Conservation (phyloP, 2,113 vertebrate genomes). For the Daubentonia madagascariensis region DNA sequence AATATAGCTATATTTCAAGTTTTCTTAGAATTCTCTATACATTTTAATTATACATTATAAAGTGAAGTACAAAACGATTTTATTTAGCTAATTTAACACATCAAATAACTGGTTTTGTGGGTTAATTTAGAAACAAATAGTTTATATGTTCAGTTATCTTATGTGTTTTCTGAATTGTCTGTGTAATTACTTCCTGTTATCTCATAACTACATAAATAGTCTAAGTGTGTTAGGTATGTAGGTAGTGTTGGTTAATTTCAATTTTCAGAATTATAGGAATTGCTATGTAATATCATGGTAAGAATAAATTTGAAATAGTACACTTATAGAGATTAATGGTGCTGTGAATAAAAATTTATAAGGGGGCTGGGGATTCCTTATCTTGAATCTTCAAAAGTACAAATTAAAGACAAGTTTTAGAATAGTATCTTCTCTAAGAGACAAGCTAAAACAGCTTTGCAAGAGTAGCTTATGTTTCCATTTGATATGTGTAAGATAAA, state of each 20-base stretch:
- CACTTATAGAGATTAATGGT: neutral
- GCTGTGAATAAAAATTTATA: neutral
- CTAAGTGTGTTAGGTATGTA: neutral
- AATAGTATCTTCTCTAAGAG: neutral
- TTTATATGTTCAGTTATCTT: neutral
- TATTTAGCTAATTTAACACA: constrained; percentile 15
- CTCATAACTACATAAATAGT: neutral
- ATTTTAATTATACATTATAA: neutral
- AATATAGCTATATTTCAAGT: neutral
- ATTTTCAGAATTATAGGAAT: neutral
- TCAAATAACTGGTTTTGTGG: neutral
- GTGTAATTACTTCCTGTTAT: neutral
- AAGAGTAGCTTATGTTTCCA: neutral
- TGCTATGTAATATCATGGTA: neutral
- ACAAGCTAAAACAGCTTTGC: neutral
- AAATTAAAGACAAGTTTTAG: neutral
- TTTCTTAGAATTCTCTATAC: neutral
- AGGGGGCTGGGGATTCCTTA: neutral
- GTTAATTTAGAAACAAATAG: neutral
- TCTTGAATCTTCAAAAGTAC: neutral
- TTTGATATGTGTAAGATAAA: neutral
- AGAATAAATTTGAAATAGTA: neutral
- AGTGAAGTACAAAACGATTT: neutral
- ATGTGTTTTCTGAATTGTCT: neutral
- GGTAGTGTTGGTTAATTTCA: neutral